Conservation (phyloP, 2,888 invertebrate genomes). For the Lithophane ornitopus region DNA sequence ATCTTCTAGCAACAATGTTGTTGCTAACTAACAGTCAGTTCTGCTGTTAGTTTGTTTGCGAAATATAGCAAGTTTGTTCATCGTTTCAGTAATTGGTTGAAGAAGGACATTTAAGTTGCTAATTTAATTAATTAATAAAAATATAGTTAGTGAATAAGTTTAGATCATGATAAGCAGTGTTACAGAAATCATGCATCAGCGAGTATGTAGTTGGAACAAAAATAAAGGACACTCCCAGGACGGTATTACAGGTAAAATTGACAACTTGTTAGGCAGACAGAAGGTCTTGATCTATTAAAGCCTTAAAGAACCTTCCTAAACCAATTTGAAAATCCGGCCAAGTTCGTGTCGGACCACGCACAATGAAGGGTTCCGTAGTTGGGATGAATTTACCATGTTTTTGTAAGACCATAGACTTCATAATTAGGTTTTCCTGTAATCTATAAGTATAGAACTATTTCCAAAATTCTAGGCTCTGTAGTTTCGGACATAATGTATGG, state of each 20-base stretch:
- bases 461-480: too few relatives aligned
- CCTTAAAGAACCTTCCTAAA: slow-evolving; percentile 19
- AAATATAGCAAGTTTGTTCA: slow-evolving; percentile 27
- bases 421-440: too few relatives aligned
- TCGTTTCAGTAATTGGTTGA: slow-evolving; percentile 26
- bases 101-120: not conserved
- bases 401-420: too few relatives aligned
- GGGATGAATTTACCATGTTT: too few relatives aligned
- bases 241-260: not conserved
- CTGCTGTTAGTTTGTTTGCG: slow-evolving; percentile 32
- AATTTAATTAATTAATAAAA: not conserved
- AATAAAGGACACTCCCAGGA: not conserved
- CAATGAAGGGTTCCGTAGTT: too few relatives aligned
- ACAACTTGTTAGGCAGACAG: not conserved
- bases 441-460: too few relatives aligned
- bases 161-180: not conserved
- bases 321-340: slow-evolving; percentile 35
- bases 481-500: too few relatives aligned
- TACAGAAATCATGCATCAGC: too few relatives aligned
- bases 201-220: not conserved
- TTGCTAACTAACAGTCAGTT: slow-evolving; percentile 37
- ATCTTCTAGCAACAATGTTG: slow-evolving; percentile 21
- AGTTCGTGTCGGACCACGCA: too few relatives aligned
- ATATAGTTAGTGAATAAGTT: not conserved
- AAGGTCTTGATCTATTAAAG: slow-evolving; percentile 47